Evolutionary conservation across 2,888 invertebrate genomes (phyloP).

Genomic region (Pelosia muscerda): DNA sequence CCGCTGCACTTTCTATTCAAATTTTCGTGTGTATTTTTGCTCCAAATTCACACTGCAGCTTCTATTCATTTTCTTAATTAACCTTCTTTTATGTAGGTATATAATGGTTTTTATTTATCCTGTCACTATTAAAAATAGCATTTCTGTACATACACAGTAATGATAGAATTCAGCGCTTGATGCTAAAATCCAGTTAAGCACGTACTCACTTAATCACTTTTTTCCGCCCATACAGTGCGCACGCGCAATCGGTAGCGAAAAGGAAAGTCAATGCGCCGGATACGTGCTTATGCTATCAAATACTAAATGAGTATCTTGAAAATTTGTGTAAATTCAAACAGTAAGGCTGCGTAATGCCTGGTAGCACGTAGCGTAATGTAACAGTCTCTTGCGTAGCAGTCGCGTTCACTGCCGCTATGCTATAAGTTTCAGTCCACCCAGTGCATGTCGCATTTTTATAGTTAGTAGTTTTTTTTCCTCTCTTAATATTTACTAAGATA

Average conservation of each 20-base stretch:
- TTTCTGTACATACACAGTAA: neutral
- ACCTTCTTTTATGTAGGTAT: too few relatives aligned
- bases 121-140: neutral
- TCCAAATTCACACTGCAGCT: too few relatives aligned
- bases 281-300: slow-evolving; percentile 54
- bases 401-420: too few relatives aligned
- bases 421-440: too few relatives aligned
- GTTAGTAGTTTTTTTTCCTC: too few relatives aligned
- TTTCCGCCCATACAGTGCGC: slow-evolving; percentile 45
- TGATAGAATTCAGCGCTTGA: neutral
- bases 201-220: slow-evolving; percentile 29
- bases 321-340: slow-evolving; percentile 32
- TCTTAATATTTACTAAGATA: too few relatives aligned
- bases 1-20: too few relatives aligned
- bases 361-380: neutral
- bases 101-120: neutral
- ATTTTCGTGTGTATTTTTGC: too few relatives aligned
- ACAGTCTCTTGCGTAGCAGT: neutral
- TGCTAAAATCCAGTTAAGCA: slow-evolving; percentile 12
- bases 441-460: too few relatives aligned
- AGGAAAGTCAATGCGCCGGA: slow-evolving; percentile 54
- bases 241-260: slow-evolving; percentile 48
- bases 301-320: slow-evolving; percentile 41
- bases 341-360: neutral
- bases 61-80: too few relatives aligned